phyloP scores from a whole-genome alignment of 2,113 vertebrate species.

The Sapajus apella region DNA sequence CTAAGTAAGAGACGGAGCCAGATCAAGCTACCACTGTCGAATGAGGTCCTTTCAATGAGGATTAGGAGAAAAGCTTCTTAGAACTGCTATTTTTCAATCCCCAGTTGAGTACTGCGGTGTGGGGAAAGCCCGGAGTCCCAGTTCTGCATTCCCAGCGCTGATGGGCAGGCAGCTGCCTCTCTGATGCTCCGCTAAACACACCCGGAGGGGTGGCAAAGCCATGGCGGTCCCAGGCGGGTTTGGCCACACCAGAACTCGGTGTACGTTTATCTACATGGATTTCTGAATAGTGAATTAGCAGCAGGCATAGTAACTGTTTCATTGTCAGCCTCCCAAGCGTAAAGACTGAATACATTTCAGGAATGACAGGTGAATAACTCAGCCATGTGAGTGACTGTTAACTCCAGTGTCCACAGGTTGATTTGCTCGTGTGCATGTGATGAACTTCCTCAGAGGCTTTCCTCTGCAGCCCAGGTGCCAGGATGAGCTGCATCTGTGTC shows the following conservation, averaged over 20 bases:
- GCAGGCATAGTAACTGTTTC: neutral
- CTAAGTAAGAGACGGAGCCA: neutral
- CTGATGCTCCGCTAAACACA: neutral
- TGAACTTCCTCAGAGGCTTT: slow-evolving; percentile 48
- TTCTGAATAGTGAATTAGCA: neutral
- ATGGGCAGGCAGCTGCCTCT: neutral
- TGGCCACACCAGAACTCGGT: neutral
- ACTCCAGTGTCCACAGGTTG: slow-evolving; percentile 58
- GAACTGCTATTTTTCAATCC: neutral
- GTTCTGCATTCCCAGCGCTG: neutral
- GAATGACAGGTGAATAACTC: slow-evolving; percentile 65
- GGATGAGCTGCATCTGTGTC: slow-evolving; percentile 49
- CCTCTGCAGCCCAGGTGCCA: slow-evolving; percentile 58
- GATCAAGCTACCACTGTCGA: neutral
- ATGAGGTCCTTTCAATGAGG: neutral
- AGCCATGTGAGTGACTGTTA: slow-evolving; percentile 46
- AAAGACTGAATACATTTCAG: neutral
- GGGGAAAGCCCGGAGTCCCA: neutral
- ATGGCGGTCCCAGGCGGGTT: neutral
- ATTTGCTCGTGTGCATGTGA: slow-evolving; percentile 37
- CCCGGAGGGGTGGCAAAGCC: neutral
- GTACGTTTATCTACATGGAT: accelerated
- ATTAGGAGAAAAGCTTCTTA: neutral
- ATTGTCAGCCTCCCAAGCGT: slow-evolving; percentile 11
- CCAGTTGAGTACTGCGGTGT: neutral